Evolutionary conservation across 2,888 invertebrate species (phyloP).

Genomic region (Scaptomyza tumidula): DNA sequence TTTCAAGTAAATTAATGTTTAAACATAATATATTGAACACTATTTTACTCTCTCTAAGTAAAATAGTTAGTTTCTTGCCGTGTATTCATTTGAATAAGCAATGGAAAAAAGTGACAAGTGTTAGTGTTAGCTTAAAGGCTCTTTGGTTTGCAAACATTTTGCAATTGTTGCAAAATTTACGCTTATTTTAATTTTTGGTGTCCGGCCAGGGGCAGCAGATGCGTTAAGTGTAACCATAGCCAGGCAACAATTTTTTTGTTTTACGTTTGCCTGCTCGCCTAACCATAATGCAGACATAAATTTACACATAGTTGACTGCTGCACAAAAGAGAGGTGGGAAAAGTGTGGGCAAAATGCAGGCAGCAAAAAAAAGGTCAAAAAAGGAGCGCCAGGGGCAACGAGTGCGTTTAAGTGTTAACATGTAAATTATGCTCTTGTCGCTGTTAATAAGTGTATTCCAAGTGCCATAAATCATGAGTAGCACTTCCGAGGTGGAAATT

Average conservation of each 20-base stretch:
- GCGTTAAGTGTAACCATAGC: slow-evolving; percentile 60
- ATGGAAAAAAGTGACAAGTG: slow-evolving; percentile 26
- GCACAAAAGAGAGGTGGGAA: slow-evolving; percentile 13
- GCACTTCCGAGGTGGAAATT: slow-evolving; percentile 53
- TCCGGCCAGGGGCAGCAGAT: slow-evolving; percentile 56
- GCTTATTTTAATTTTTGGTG: slow-evolving; percentile 70
- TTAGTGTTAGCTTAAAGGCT: slow-evolving; percentile 20
- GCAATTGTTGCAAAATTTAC: slow-evolving; percentile 84
- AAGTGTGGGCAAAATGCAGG: slow-evolving; percentile 15
- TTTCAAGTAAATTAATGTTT: no score
- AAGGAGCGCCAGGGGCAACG: slow-evolving; percentile 42
- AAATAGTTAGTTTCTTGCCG: slow-evolving; percentile 38
- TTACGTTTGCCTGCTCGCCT: slow-evolving; percentile 9
- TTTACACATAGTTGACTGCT: slow-evolving; percentile 61
- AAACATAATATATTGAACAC: no score
- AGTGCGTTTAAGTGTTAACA: slow-evolving; percentile 83
- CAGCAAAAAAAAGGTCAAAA: slow-evolving; percentile 41
- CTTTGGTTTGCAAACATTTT: slow-evolving; percentile 60
- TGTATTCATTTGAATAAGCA: slow-evolving; percentile 49
- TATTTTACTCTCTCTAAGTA: no score
- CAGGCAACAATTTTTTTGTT: slow-evolving; percentile 10
- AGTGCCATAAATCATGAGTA: slow-evolving; percentile 69
- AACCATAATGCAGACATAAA: slow-evolving; percentile 66
- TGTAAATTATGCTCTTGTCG: slow-evolving; percentile 79
- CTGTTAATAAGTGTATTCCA: slow-evolving; percentile 75